Evolutionary conservation across 2,113 vertebrate genomes (phyloP).

Genomic region (Siniperca chuatsi): DNA sequence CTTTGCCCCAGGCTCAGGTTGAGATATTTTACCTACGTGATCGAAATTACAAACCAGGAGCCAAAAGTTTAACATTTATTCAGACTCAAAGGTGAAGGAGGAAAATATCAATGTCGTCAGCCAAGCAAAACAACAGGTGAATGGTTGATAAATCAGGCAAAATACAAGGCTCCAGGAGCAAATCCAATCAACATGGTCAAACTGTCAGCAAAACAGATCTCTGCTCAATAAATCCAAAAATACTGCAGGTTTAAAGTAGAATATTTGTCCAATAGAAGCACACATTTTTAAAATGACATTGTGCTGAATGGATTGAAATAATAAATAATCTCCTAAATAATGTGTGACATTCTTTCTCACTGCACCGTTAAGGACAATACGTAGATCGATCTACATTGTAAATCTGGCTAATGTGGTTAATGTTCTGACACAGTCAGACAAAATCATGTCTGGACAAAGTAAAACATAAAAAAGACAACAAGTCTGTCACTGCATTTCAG

Average conservation of each 20-base stretch:
- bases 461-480: slow-evolving; percentile 19
- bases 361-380: slow-evolving; percentile 8
- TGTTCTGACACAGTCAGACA: slow-evolving; percentile 25
- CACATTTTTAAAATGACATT: background rate
- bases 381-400: background rate
- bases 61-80: slow-evolving; percentile 18
- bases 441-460: slow-evolving; percentile 6
- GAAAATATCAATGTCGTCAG: slow-evolving; percentile 24
- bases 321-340: background rate
- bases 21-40: slow-evolving; percentile 17
- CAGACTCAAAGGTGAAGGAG: background rate
- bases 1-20: slow-evolving; percentile 8
- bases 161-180: background rate
- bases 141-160: slow-evolving; percentile 15
- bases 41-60: slow-evolving; percentile 2
- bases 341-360: background rate
- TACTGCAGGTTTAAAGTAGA: background rate
- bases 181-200: slow-evolving; percentile 7
- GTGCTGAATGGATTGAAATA: background rate
- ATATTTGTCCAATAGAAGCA: background rate
- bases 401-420: slow-evolving; percentile 32
- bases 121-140: slow-evolving; percentile 16
- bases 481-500: slow-evolving; percentile 9
- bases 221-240: background rate
- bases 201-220: background rate